Conservation (phyloP, 1,140 invertebrate genomes). For the Glossosoma conforme region DNA sequence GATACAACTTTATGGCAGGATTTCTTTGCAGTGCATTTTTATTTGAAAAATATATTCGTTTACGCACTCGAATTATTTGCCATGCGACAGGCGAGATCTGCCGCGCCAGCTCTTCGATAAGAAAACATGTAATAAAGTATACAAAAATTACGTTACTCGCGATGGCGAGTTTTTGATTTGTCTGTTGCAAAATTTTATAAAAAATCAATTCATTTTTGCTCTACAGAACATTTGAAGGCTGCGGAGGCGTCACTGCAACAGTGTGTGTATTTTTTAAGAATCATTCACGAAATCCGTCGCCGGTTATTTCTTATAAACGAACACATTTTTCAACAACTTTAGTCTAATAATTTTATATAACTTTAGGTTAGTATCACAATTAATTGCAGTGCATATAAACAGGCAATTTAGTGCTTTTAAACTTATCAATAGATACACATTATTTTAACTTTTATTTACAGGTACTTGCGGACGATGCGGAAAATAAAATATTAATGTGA, state of each 20-base stretch:
- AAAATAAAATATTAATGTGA: constrained; percentile 3
- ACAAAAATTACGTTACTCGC: too few species aligned
- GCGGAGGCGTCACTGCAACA: too few species aligned
- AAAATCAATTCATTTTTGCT: too few species aligned
- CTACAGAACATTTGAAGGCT: too few species aligned
- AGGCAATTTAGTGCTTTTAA: constrained; percentile 31
- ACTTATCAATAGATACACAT: constrained; percentile 17
- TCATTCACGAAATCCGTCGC: neutral
- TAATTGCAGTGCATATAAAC: constrained; percentile 33
- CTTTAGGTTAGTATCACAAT: constrained; percentile 33
- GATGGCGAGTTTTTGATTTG: too few species aligned
- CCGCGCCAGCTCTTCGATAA: too few species aligned
- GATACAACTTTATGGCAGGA: constrained; percentile 32
- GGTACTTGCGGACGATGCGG: constrained; percentile 30
- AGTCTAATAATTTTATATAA: constrained; percentile 24
- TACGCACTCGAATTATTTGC: too few species aligned
- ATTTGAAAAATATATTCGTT: constrained; percentile 31
- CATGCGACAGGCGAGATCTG: too few species aligned
- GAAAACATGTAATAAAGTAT: too few species aligned
- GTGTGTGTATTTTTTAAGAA: too few species aligned
- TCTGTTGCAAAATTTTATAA: too few species aligned
- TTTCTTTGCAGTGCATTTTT: constrained; percentile 30
- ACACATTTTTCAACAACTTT: constrained; percentile 27
- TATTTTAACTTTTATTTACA: constrained; percentile 26
- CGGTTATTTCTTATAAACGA: constrained; percentile 15